Evolutionary conservation across 2,113 vertebrate genomes (phyloP).

Genomic region (Prolemur simus): DNA sequence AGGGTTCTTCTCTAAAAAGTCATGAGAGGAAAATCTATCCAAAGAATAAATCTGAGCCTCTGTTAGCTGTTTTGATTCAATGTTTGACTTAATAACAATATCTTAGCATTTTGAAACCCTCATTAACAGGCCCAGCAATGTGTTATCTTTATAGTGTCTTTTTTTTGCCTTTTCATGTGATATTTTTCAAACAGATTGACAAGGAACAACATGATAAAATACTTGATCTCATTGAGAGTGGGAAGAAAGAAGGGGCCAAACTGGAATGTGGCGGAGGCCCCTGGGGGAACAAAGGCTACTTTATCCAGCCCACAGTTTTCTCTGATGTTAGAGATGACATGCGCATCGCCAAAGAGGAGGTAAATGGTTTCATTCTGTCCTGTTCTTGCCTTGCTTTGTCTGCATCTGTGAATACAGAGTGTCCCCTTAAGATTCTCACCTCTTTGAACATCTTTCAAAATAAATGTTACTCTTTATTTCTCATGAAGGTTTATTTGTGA

Average conservation of each 20-base stretch:
- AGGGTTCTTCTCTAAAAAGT: not conserved
- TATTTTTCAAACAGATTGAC: slow-evolving; percentile 87
- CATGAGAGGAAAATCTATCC: not conserved
- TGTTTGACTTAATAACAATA: not conserved
- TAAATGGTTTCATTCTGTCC: slow-evolving; percentile 68
- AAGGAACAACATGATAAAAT: slow-evolving; percentile 91
- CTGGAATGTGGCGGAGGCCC: slow-evolving; percentile 91
- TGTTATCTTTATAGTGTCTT: not conserved
- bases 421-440: not conserved
- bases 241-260: slow-evolving; percentile 92
- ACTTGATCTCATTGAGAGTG: slow-evolving; percentile 91
- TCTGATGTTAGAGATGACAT: slow-evolving; percentile 77
- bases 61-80: not conserved
- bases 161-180: not conserved
- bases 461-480: not conserved
- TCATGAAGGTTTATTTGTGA: not conserved
- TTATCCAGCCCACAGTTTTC: slow-evolving; percentile 93
- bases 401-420: not conserved
- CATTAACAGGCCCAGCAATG: not conserved
- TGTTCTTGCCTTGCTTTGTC: not conserved
- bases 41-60: not conserved
- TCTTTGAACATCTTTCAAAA: not conserved
- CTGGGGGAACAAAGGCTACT: slow-evolving; percentile 90
- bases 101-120: not conserved
- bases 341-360: slow-evolving; percentile 95